Percentiles rank a stretch among this genome's conserved stretches.
Conservation (phyloP, 2,797 vertebrate species). For the Anolis apletophallus region DNA sequence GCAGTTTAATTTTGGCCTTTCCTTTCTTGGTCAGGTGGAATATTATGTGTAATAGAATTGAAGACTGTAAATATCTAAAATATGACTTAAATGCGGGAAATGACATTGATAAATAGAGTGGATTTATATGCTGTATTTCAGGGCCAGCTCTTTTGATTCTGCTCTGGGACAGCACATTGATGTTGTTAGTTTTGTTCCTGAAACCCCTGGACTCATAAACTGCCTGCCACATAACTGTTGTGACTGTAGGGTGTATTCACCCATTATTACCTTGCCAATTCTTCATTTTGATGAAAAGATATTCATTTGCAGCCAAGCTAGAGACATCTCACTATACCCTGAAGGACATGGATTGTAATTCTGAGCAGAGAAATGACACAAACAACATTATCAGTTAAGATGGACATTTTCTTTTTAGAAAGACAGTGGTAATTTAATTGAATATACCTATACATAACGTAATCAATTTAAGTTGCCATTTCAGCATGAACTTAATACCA, state of each 20-base stretch:
- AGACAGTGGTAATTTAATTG: too few species aligned
- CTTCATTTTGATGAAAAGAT: neutral
- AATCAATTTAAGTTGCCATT: too few species aligned
- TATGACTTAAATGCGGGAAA: slow-evolving; percentile 18
- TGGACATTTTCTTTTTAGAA: too few species aligned
- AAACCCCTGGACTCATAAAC: neutral
- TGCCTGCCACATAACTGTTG: neutral
- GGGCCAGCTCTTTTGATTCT: neutral
- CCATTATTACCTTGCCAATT: neutral
- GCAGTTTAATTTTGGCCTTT: slow-evolving; percentile 20
- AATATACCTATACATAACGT: too few species aligned
- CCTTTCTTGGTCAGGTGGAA: slow-evolving; percentile 10
- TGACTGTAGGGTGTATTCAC: slow-evolving; percentile 28
- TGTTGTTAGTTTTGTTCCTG: neutral
- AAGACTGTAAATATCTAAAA: slow-evolving; percentile 30
- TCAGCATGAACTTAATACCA: too few species aligned
- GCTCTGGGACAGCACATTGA: neutral
- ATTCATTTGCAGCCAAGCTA: slow-evolving; percentile 1
- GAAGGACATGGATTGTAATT: neutral
- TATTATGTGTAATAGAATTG: slow-evolving; percentile 27
- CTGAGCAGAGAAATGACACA: too few species aligned
- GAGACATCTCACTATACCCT: slow-evolving; percentile 1
- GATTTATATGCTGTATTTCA: slow-evolving; percentile 18
- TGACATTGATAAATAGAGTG: slow-evolving; percentile 28
- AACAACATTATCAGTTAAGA: too few species aligned